Base-by-base conservation (phyloP, 2,888 invertebrate species). In the Aspidiotus rigidus region DNA sequence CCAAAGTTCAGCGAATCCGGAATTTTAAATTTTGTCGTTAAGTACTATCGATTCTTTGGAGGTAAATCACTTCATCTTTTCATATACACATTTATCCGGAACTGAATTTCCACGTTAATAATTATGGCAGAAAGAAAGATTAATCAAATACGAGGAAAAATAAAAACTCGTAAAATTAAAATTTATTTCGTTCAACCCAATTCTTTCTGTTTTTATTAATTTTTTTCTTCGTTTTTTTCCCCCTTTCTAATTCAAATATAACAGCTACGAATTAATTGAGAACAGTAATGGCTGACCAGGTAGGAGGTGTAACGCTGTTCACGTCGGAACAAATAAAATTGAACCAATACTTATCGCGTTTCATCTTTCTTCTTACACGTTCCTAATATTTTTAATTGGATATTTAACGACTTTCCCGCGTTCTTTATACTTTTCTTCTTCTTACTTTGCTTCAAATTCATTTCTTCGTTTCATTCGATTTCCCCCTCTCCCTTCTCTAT, bases 301-400 rank as follows among this genome's bases (percentile, higher is more conserved):
- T 59, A 59, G 39, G 17, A 55, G 16, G 56, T 13, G 56, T 55
- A 49, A 49, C 59, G 59, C 16, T 1, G 13, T 39, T 28, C 10
- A 16, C 7, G 13, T 39, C 3, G 59, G 10, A 17, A 39, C 17
- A 59, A 59, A 59, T 28, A 59, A 59, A 59, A 59, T 39, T 13
- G 28, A 17, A 59, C 16, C 39, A 39, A 59, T 59, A 59, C 59
- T 59, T 59, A 59, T 59, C 59, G 59, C 13, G 59, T 59, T 59
- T 39, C 17, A 59, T 59, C 59, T 59, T 39, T 28, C 39, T 59
- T 3, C 39, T 28, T 28, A 10, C 39, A 39, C 28, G 10, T 39
- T 59, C 59, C 13, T 2, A 59, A 28, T 59, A 59, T 59, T 59
- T 59, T 59, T 59, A 59, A 59, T 59, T 59, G 59, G 59, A 59